Base-by-base conservation (phyloP, 2,888 invertebrate species). In the Strigamia crassipes region DNA sequence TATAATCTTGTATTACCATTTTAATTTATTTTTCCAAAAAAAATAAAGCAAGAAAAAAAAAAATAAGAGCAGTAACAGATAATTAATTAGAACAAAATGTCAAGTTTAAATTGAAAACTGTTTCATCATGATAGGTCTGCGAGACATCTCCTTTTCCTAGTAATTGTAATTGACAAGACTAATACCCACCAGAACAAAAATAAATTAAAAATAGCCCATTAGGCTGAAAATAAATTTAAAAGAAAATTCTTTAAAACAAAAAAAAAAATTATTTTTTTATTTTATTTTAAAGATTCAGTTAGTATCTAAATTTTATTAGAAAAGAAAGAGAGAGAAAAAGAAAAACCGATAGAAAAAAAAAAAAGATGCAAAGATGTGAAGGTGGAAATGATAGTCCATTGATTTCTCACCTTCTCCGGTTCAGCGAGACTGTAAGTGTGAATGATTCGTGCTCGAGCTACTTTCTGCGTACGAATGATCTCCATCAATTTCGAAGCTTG, bases 401-500 rank as follows among this genome's bases (percentile, higher is more conserved):
- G 31, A 41, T 79, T 79, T 34, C 34, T 23, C 34, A 81, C 81
- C 46, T 81, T 61, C 38, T 81, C 81, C 42, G 78, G 38, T 66
- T 66, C 82, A 27, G 80, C 78, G 13, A 82, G 61, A 31, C 77
- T 46, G 78, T 46, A 81, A 42, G 66, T 41, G 38, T 82, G 78
- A 27, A 83, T 82, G 31, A 83, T 81, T 41, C 82, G 51, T 21
- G 79, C 81, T 79, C 82, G 34, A 15, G 78, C 83, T 15, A 79
- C 41, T 73, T 61, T 73, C 46, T 66, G 81, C 18, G 81, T 81
- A 34, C 46, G 56, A 27, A 83, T 82, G 82, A 83, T 82, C 41
- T 82, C 79, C 83, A 82, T 82, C 38, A 83, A 79, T 61, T 83
- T 82, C 12, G 78, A 38, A n/a, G 83, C 81, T 66, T 83, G 78